phyloP scores from a whole-genome alignment of 2,113 vertebrate genomes.

The Callospermophilus lateralis region DNA sequence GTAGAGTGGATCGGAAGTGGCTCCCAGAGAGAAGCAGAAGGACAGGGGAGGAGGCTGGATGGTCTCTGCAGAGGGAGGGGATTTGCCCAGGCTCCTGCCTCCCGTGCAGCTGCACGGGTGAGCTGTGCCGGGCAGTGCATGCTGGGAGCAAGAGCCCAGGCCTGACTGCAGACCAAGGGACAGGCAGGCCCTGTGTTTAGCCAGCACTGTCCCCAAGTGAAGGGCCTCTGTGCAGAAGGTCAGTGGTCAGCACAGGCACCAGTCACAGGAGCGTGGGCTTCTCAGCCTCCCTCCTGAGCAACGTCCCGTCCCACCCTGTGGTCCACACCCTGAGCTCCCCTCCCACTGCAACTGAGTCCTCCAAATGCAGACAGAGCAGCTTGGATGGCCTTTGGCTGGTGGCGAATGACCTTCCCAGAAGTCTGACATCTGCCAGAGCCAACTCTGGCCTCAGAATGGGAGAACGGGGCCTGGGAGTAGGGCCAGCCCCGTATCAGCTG shows the following conservation, averaged over 20 bases:
- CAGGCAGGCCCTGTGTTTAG: not conserved
- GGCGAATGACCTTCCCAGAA: too few species aligned
- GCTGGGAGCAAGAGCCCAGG: not conserved
- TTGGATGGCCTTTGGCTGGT: not conserved
- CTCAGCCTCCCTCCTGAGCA: not conserved
- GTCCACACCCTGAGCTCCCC: accelerated
- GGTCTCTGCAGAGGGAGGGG: not conserved
- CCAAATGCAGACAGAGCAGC: too few species aligned
- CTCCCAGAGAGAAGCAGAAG: not conserved
- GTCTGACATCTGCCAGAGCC: not conserved
- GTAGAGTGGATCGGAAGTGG: accelerated
- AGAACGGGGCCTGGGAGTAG: accelerated
- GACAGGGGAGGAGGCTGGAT: accelerated
- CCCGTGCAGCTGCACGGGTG: not conserved
- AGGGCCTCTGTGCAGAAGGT: not conserved
- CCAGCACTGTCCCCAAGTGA: accelerated
- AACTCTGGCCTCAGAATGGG: not conserved
- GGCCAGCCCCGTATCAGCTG: accelerated
- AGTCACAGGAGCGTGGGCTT: not conserved
- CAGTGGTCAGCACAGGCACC: not conserved
- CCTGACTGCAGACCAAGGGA: accelerated
- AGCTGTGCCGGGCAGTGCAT: accelerated
- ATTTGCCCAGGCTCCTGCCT: too few species aligned
- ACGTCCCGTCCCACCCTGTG: accelerated
- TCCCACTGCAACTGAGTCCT: accelerated